Conservation (phyloP, 2,797 vertebrate species). For the Botia kubotai region DNA sequence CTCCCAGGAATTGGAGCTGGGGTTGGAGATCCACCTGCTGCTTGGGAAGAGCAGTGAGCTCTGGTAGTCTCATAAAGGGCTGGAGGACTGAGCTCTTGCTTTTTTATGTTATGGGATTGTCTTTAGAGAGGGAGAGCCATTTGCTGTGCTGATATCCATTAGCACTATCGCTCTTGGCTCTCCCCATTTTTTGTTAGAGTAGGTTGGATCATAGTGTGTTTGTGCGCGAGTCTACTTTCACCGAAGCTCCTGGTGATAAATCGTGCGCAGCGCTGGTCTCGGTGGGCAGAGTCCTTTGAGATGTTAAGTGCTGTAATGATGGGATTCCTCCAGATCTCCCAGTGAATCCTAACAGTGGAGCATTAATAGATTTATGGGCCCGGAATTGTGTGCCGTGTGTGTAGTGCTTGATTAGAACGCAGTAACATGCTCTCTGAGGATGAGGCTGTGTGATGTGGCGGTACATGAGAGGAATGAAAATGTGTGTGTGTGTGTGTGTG, state of each 20-base stretch:
- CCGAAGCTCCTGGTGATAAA: constrained; percentile 70
- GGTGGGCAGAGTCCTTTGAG: constrained; percentile 67
- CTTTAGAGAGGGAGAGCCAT: constrained; percentile 38
- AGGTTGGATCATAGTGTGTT: constrained; percentile 49
- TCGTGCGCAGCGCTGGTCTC: constrained; percentile 71
- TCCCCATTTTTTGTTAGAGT: constrained; percentile 43
- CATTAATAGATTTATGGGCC: constrained; percentile 74
- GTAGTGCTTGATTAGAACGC: constrained; percentile 32
- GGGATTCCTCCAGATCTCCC: constrained; percentile 69
- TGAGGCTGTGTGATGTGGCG: constrained; percentile 24
- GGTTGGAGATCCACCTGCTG: constrained; percentile 1
- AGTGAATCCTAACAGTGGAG: constrained; percentile 65
- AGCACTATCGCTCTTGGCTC: constrained; percentile 36
- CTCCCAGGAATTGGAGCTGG: constrained; percentile 19
- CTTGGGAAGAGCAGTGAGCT: not conserved
- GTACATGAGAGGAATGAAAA: constrained; percentile 33
- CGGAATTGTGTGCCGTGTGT: constrained; percentile 43
- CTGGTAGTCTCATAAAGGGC: not conserved
- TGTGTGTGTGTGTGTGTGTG: constrained; percentile 3
- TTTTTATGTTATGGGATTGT: constrained; percentile 27
- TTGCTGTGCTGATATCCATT: constrained; percentile 43
- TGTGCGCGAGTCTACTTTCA: constrained; percentile 64
- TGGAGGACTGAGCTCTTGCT: not conserved
- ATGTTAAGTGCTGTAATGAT: constrained; percentile 79
- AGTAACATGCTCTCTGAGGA: constrained; percentile 24